These are phyloP conservation scores for Trachelus stipa DNA, from an alignment of 2,888 invertebrate species.

Conservation along the genomic window DNA sequence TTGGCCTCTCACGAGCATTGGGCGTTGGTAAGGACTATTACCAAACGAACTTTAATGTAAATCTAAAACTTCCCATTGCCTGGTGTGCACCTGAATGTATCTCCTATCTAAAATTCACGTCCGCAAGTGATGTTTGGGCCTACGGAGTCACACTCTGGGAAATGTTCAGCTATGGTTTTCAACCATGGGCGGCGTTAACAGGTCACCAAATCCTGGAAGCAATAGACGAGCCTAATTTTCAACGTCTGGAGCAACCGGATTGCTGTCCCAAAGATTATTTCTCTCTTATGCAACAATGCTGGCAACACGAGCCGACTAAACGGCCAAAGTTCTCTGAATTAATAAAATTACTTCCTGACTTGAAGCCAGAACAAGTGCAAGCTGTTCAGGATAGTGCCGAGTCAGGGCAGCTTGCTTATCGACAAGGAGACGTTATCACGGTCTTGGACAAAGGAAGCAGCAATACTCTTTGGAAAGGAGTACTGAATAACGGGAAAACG, in stretches of 20 bases:
- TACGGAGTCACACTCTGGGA: constrained; percentile 99
- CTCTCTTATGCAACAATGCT: constrained; percentile 92
- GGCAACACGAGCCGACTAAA: constrained; percentile 91
- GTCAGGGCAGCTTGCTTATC: constrained; percentile 82
- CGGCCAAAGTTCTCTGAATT: constrained; percentile 93
- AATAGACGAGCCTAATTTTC: constrained; percentile 92
- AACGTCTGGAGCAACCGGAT: constrained; percentile 91
- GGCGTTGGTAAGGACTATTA: constrained; percentile 99
- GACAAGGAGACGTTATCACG: constrained; percentile 90
- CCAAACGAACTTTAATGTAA: constrained; percentile 97
- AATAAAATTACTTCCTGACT: constrained; percentile 80
- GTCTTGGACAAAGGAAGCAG: constrained; percentile 83
- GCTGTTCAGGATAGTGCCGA: constrained; percentile 76
- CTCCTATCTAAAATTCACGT: constrained; percentile 94
- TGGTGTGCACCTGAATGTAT: constrained; percentile 99
- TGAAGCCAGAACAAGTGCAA: constrained; percentile 93
- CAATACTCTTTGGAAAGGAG: constrained; percentile 86
- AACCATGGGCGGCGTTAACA: constrained; percentile 96
- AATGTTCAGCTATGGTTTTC: constrained; percentile 98
- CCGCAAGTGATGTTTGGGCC: constrained; percentile 98
- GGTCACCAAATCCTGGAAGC: constrained; percentile 95
- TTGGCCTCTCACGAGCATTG: constrained; percentile 93
- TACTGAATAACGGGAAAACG: constrained; percentile 88
- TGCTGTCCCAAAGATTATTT: constrained; percentile 95
- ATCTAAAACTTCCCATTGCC: constrained; percentile 96